phyloP scores from a whole-genome alignment of 2,113 vertebrate species.

The Mystacornis crossleyi region DNA sequence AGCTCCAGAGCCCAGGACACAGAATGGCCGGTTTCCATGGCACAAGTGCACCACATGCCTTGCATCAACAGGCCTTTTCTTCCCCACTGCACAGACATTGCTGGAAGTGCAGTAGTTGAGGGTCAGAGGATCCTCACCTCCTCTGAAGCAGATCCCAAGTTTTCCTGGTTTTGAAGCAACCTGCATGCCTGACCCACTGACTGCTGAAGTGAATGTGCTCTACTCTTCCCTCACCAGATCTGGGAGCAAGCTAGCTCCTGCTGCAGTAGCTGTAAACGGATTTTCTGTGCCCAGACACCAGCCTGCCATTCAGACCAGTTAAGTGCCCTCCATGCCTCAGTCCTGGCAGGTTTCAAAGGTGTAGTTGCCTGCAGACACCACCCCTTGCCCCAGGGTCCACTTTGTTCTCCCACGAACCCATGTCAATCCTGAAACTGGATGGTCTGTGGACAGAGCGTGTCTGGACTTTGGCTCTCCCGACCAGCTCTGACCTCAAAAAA shows the following conservation, averaged over 20 bases:
- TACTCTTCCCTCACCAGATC: background rate
- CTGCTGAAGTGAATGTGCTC: background rate
- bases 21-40: background rate
- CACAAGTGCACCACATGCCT: accelerated
- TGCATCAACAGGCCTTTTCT: background rate
- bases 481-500: background rate
- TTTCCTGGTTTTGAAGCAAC: background rate
- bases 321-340: background rate
- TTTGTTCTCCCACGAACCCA: background rate
- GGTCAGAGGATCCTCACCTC: background rate
- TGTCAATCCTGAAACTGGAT: background rate
- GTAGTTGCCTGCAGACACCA: background rate
- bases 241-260: background rate
- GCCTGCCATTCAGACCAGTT: background rate
- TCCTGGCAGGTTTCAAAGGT: background rate
- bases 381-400: background rate
- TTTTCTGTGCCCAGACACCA: background rate
- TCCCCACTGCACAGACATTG: background rate
- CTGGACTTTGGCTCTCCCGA: accelerated
- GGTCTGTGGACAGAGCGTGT: accelerated
- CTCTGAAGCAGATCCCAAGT: background rate
- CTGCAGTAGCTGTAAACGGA: background rate
- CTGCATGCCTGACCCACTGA: background rate
- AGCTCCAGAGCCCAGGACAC: background rate
- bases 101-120: background rate